Conservation (phyloP, 2,797 vertebrate genomes). For the Hephaestus fuliginosus region DNA sequence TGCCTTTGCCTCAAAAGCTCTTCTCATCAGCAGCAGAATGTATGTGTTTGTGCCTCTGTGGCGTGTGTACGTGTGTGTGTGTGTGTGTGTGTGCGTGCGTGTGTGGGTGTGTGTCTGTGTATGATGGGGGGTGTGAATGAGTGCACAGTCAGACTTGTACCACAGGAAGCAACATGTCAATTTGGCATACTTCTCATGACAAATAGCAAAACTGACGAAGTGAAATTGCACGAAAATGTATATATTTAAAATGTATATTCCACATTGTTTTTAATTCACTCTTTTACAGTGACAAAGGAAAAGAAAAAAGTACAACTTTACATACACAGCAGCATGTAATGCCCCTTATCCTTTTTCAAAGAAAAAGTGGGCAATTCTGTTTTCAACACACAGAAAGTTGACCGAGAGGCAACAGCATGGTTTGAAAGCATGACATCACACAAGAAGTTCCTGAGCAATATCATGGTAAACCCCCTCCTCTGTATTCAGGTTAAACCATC, state of each 20-base stretch:
- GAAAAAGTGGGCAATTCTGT: background rate
- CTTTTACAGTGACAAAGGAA: slow-evolving; percentile 1
- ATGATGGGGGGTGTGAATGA: background rate
- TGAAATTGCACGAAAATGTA: slow-evolving; percentile 3
- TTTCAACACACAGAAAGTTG: background rate
- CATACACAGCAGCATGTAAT: slow-evolving; percentile 18
- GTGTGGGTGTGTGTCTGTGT: slow-evolving; percentile 8
- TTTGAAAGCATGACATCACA: background rate
- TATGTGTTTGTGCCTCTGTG: slow-evolving; percentile 3
- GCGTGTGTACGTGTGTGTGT: slow-evolving; percentile 1
- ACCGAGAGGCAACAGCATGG: no score
- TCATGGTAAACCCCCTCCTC: background rate
- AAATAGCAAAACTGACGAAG: slow-evolving; percentile 22
- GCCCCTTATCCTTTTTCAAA: background rate
- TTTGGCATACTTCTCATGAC: slow-evolving; percentile 13
- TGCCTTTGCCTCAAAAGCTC: slow-evolving; percentile 1
- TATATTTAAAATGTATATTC: slow-evolving; percentile 1
- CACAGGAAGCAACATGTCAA: background rate
- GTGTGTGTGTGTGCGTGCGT: background rate
- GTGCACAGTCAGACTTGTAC: background rate
- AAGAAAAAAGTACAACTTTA: background rate
- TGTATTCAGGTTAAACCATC: slow-evolving; percentile 1
- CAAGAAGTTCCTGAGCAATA: background rate
- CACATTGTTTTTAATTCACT: background rate
- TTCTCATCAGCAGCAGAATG: background rate